A percentile compares a stretch with the other conserved stretches of the same genome.
These are phyloP conservation scores for Euura lappo DNA, from an alignment of 1,140 invertebrate genomes.

Conservation along the genomic window DNA sequence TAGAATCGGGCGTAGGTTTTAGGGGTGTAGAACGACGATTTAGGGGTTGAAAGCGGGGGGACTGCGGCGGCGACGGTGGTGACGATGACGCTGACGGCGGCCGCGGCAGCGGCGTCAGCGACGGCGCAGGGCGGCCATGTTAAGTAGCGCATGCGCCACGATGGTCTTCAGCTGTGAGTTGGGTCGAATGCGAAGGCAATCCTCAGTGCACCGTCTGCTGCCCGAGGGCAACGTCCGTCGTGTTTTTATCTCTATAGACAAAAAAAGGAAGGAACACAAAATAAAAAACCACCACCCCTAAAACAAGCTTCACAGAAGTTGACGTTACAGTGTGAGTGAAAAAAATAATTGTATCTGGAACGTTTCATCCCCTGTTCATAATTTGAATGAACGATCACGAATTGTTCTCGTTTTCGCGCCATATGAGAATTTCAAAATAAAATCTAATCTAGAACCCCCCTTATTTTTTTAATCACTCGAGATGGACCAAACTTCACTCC, in stretches of 20 bases:
- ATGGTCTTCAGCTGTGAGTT: slow-evolving; percentile 48
- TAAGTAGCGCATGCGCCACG: slow-evolving; percentile 50
- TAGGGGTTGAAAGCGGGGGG: slow-evolving; percentile 17
- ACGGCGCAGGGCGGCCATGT: slow-evolving; percentile 47
- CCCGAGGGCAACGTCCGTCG: slow-evolving; percentile 24
- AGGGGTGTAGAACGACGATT: slow-evolving; percentile 11
- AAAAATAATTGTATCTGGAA: too few relatives aligned
- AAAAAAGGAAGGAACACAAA: not conserved
- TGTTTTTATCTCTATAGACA: not conserved
- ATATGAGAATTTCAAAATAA: too few relatives aligned
- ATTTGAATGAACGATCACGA: too few relatives aligned
- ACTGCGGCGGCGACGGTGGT: slow-evolving; percentile 18
- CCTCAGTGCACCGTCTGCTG: slow-evolving; percentile 57
- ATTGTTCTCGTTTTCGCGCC: too few relatives aligned
- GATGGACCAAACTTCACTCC: too few relatives aligned
- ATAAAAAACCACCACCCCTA: not conserved
- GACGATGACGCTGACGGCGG: slow-evolving; percentile 10
- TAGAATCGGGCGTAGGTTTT: not conserved
- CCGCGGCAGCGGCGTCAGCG: slow-evolving; percentile 31
- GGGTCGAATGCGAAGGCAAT: slow-evolving; percentile 54
- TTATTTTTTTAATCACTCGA: too few relatives aligned
- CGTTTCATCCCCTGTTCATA: too few relatives aligned
- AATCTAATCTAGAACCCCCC: too few relatives aligned
- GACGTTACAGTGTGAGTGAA: not conserved
- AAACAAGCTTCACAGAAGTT: not conserved